Percentiles rank a stretch among this genome's conserved stretches.
Evolutionary conservation across 1,140 invertebrate genomes (phyloP).

Genomic region (Bombus superbus): DNA sequence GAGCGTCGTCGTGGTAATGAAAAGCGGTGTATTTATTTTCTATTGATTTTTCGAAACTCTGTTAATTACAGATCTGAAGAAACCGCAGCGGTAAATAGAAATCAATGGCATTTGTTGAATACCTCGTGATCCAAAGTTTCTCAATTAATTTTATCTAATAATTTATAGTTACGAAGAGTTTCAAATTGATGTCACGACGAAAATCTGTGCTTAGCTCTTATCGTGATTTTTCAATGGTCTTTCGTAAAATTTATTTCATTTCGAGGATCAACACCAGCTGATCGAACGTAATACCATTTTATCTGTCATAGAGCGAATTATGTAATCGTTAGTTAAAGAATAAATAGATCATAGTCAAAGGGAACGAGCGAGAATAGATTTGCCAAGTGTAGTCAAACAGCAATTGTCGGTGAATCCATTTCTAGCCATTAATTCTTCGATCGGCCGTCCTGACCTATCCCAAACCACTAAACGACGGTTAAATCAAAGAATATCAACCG

Average conservation of each 20-base stretch:
- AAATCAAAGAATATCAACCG: conserved; percentile 11
- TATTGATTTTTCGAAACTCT: background rate
- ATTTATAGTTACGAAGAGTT: too few species aligned
- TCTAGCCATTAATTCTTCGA: conserved; percentile 4
- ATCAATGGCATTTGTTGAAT: too few species aligned
- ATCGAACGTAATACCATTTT: background rate
- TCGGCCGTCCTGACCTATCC: background rate
- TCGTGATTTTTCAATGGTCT: too few species aligned
- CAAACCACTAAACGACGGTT: background rate
- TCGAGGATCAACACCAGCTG: too few species aligned
- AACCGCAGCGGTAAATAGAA: background rate
- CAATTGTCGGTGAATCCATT: background rate
- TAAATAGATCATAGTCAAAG: background rate
- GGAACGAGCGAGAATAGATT: background rate
- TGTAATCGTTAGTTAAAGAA: background rate
- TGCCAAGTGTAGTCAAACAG: background rate
- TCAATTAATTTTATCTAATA: background rate
- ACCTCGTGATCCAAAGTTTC: background rate
- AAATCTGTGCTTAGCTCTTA: background rate
- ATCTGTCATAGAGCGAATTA: background rate
- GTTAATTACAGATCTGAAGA: background rate
- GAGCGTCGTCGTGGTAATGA: too few species aligned
- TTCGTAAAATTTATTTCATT: background rate
- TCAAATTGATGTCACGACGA: background rate
- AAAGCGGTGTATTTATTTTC: background rate